A percentile compares a stretch with the other conserved stretches of the same genome.
Evolutionary conservation across 2,888 invertebrate genomes (phyloP).

Genomic region (Cheiracanthium punctorium): DNA sequence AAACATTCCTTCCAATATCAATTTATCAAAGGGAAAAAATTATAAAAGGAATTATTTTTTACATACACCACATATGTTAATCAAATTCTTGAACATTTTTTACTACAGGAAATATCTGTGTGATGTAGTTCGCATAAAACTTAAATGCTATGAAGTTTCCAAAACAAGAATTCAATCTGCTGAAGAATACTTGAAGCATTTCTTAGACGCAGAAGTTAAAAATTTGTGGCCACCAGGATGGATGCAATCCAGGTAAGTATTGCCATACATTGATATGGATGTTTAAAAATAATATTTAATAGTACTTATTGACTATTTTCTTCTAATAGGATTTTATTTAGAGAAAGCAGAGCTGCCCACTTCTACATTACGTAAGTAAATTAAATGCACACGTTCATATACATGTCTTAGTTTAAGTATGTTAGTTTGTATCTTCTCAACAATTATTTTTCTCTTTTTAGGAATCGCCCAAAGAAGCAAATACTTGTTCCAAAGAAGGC

Average conservation of each 20-base stretch:
- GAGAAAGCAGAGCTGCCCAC: conserved; percentile 65
- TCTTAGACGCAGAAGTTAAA: conserved; percentile 81
- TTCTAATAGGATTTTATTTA: conserved; percentile 48
- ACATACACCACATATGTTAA: too few relatives aligned
- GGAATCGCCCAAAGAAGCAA: conserved; percentile 67
- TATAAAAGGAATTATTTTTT: too few relatives aligned
- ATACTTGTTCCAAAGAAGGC: conserved; percentile 44
- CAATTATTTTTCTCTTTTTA: neutral
- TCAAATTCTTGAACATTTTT: conserved; percentile 1
- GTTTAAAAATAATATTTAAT: neutral
- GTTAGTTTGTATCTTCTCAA: too few relatives aligned
- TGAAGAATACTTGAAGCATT: conserved; percentile 79
- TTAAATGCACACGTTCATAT: too few relatives aligned
- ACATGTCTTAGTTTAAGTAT: too few relatives aligned
- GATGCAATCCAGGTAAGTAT: conserved; percentile 73
- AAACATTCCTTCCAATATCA: too few relatives aligned
- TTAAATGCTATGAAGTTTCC: conserved; percentile 78
- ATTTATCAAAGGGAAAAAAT: too few relatives aligned
- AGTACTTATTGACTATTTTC: too few relatives aligned
- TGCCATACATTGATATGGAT: neutral
- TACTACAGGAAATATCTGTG: conserved; percentile 74
- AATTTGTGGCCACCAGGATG: conserved; percentile 77
- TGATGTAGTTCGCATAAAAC: conserved; percentile 77
- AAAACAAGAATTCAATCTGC: conserved; percentile 77
- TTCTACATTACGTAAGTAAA: conserved; percentile 67